Evolutionary conservation across 2,113 vertebrate genomes (phyloP), one percentile per base, ranked within the genome.

Genomic region (Salvelinus namaycush): DNA sequence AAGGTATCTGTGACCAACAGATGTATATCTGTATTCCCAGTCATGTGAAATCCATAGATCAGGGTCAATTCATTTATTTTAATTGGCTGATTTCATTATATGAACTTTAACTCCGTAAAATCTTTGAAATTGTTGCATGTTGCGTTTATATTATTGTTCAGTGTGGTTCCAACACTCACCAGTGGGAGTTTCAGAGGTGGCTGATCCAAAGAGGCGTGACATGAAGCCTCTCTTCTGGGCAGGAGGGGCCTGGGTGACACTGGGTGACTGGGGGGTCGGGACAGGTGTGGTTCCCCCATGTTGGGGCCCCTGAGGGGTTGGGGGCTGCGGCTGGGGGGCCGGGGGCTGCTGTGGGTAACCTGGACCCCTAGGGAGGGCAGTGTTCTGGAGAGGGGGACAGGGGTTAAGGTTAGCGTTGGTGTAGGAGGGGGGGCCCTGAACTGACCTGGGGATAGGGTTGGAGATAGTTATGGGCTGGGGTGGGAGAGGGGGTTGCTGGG

Each of bases 181-280:
- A 0, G 87, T 6, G 13, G 90, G 85, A 16, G 48, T 68, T 3
- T 95, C 94, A 0, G 92, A 14, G 0, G 89, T 77, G 0, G 92
- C 74, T 0, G 93, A 81, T 71, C 95, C 94, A 0, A 96, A 96
- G 2, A 96, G 91, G 2, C 95, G 87, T 0, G 95, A 92, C 0
- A 96, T 96, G 74, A 96, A 91, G 80, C 95, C 87, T 1, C 95
- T 93, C 49, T 87, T 92, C 7, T 88, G 92, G 0, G 78, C 74
- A 34, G 0, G 78, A 74, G n/a, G 81, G 0, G 77, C 8, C 16
- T 78, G 75, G 26, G 68, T 69, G 3, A 64, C 39, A 39, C 20
- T 29, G 24, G 39, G 71, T 34, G 12, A 9, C 68, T 70, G 68
- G 75, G 44, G 13, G 72, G 5, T 5, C 12, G n/a, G 14, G 73